Evolutionary conservation across 2,888 invertebrate species (phyloP), one percentile per base, ranked within the genome.

Genomic region (Pseudococcus jackbeardsleyi): DNA sequence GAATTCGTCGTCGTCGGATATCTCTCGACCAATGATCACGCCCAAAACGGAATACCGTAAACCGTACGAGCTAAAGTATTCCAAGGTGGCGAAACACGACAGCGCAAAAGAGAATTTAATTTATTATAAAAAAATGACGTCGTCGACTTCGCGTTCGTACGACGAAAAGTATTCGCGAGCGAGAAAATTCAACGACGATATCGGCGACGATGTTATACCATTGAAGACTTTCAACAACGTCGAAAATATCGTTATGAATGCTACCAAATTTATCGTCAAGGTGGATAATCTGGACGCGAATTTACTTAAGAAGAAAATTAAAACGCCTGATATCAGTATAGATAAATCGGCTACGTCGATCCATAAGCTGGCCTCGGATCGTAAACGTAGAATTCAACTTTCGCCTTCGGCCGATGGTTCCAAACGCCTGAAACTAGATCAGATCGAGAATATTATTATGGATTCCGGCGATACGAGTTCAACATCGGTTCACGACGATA

Each of bases 221-320:
- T 17, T 87, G 26, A 87, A 87, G 77, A 87, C 77, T 12, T 87
- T 87, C 50, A 87, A 77, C n/a, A 87, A 87, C 17, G 50, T 77
- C 50, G 87, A 87, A 12, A 87, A 77, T 33, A 77, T 87, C 54
- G 77, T 87, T 50, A 87, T 87, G 87, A 87, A 87, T n/a, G 87
- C 87, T 17, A 48, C 87, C 54, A 72, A 68, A 50, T 87, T 77
- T 22, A 87, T 87, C 50, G 87, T 87, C 48, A 87, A 87, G 22
- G 48, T 87, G 12, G 87, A 87, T 50, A 87, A 77, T 26, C 26
- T 87, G 12, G 87, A 87, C 48, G 12, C 87, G 12, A 87, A 54
- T 33, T 46, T 50, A 46, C 50, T 87, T 48, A 87, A 87, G 48
- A 46, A 46, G 26, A 87, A 77, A 50, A 77, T 87, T 26, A 72